phyloP scores from a whole-genome alignment of 2,797 vertebrate species.

The Scolopax rusticola region DNA sequence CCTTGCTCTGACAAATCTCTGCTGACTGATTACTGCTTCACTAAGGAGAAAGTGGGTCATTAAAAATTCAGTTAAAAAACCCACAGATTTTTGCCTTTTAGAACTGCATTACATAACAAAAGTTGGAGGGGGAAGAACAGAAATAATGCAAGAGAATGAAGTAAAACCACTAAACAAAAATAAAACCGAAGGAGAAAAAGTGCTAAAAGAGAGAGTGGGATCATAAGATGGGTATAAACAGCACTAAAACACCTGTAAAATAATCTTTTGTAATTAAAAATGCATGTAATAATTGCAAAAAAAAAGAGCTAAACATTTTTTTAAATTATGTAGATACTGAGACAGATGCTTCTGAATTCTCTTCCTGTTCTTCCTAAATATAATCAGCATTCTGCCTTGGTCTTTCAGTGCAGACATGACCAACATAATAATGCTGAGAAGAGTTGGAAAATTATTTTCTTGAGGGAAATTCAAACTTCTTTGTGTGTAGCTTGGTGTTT shows the following conservation, averaged over 20 bases:
- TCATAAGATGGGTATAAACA: neutral
- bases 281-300: neutral
- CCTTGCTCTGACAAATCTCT: slow-evolving; percentile 36
- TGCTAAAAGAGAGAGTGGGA: neutral
- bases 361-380: neutral
- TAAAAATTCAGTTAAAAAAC: slow-evolving; percentile 25
- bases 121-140: neutral
- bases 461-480: neutral
- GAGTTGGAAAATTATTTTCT: neutral
- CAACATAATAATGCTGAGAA: neutral
- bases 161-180: neutral
- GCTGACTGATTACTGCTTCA: slow-evolving; percentile 9
- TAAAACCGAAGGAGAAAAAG: neutral
- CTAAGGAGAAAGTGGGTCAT: neutral
- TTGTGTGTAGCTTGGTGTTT: neutral
- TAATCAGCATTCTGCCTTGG: neutral
- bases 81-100: neutral
- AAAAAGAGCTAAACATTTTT: neutral
- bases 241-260: neutral
- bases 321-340: neutral
- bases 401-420: neutral
- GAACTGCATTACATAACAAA: neutral
- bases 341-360: neutral
- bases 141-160: neutral
- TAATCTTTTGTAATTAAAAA: neutral